These are phyloP conservation scores for Latrodectus geometricus DNA, from an alignment of 1,140 invertebrate species.

Conservation along the genomic window DNA sequence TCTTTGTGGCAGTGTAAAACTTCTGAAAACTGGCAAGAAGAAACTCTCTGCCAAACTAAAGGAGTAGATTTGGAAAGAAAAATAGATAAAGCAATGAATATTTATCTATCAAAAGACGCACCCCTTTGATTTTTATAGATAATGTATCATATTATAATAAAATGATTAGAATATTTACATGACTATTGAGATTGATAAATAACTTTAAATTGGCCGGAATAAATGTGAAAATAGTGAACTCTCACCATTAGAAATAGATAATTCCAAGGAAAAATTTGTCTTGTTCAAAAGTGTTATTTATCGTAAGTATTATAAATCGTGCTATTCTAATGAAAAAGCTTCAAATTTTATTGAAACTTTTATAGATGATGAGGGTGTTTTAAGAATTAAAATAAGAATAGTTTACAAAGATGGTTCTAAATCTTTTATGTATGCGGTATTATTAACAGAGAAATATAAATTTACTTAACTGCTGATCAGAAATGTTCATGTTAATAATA, in stretches of 20 bases:
- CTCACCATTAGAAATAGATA: too few relatives aligned
- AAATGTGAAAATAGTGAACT: not conserved
- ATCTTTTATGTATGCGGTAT: slow-evolving; percentile 10
- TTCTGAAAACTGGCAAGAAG: slow-evolving; percentile 21
- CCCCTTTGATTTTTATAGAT: not conserved
- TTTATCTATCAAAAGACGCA: too few relatives aligned
- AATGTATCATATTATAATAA: slow-evolving; percentile 23
- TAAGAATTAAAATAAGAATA: slow-evolving; percentile 15
- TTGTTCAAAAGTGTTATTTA: too few relatives aligned
- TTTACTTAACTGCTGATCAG: not conserved
- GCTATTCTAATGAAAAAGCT: too few relatives aligned
- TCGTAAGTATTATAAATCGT: too few relatives aligned
- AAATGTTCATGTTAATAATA: not conserved
- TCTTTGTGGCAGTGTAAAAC: not conserved
- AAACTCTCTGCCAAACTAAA: not conserved
- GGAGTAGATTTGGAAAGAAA: not conserved
- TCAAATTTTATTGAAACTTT: not conserved
- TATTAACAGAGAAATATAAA: not conserved
- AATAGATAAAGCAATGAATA: not conserved
- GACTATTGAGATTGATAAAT: not conserved
- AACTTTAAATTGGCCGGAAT: not conserved
- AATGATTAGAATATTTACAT: slow-evolving; percentile 6
- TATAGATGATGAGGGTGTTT: not conserved
- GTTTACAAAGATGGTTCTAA: not conserved
- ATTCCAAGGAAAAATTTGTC: too few relatives aligned